Evolutionary conservation across 2,888 invertebrate species (phyloP), one percentile per base, ranked within the genome.

Genomic region (Tortrix viridana): DNA sequence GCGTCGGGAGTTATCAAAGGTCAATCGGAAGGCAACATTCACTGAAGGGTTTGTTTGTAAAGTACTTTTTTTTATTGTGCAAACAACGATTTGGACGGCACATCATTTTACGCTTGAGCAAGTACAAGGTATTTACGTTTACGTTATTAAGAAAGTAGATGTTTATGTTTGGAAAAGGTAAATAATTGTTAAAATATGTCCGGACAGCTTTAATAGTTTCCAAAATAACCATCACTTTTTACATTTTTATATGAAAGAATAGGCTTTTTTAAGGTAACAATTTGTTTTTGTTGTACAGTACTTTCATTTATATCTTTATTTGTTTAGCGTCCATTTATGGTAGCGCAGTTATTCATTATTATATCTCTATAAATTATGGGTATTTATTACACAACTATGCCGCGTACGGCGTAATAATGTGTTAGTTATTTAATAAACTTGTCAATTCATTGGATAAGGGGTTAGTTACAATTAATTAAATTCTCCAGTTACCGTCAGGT

Each of bases 361-460:
- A 9, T 12, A 18, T 26, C 9, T 9, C 44, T 50, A 50, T 50
- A 50, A 50, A 44, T 20, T 43, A 48, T 32, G 16, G 14, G 44
- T 20, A 61, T 56, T 44, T 16, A 23, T 56, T 50, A 56, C 38
- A 50, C 44, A 43, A 12, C 49, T 14, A 38, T 37, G 26, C 44
- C 46, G 37, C 19, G n/a, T 50, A 50, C n/a, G n/a, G n/a, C n/a
- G 38, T 56, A 62, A 52, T 56, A n/a, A n/a, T 56, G 55, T 50
- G 50, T 62, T 56, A 56, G 50, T 26, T 56, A 18, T 56, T 46
- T 56, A 50, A 50, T 37, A 62, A 62, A 62, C 62, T 50, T 62
- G 62, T 62, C 56, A 56, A 62, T 62, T 62, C 50, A 62, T 38
- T 19, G 62, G 56, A 62, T 56, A 61, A 61, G 55, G 60, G 60